These are phyloP conservation scores for Cygnus atratus DNA, from an alignment of 2,113 vertebrate genomes.

Conservation along the genomic window DNA sequence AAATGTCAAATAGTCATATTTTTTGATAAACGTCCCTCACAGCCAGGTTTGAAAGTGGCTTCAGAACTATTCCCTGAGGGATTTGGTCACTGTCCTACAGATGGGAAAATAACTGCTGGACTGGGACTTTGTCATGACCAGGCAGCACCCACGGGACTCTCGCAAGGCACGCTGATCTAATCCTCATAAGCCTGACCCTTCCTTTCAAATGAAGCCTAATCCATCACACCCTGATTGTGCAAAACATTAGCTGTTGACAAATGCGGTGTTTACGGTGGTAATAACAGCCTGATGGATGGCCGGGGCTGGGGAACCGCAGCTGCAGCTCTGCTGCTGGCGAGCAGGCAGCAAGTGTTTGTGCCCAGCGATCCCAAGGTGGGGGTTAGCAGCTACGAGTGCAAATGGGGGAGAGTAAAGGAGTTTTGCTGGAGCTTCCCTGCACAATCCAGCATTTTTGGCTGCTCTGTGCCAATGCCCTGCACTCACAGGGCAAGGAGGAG, in stretches of 20 bases:
- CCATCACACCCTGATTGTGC: constrained; percentile 9
- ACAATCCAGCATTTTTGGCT: not conserved
- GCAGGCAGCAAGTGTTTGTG: not conserved
- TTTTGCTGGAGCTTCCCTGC: not conserved
- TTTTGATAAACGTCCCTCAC: not conserved
- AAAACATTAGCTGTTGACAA: not conserved
- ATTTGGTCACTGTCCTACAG: not conserved
- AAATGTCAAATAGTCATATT: not conserved
- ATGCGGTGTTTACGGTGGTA: not conserved
- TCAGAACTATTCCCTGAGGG: not conserved
- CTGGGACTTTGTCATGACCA: not conserved
- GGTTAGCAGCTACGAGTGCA: rapidly evolving
- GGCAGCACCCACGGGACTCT: not conserved
- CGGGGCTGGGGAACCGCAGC: not conserved
- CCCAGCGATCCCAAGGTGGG: not conserved
- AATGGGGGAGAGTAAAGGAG: not conserved
- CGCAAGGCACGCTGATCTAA: not conserved
- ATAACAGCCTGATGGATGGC: constrained; percentile 8
- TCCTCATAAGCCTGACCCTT: not conserved
- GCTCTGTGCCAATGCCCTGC: not conserved
- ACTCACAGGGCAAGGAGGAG: not conserved
- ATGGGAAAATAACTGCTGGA: not conserved
- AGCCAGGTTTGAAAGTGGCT: not conserved
- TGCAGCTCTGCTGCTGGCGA: not conserved
- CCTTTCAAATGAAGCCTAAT: not conserved